Evolutionary conservation across 1,140 invertebrate species (phyloP).

Genomic region (Bombus vancouverensis): DNA sequence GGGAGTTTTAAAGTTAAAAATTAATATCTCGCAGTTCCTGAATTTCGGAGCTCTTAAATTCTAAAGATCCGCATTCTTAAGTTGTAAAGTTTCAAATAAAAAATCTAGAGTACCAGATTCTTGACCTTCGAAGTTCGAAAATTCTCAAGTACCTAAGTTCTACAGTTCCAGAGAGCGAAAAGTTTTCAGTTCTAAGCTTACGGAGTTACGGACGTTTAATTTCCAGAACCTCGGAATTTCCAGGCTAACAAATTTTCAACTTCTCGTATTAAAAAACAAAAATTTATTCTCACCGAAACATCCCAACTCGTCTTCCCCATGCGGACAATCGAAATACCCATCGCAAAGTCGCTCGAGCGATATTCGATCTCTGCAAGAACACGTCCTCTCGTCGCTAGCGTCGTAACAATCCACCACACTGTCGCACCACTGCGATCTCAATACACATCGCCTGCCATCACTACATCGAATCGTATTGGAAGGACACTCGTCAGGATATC

Average conservation of each 20-base stretch:
- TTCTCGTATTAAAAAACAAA: not conserved
- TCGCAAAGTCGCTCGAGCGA: slow-evolving; percentile 88
- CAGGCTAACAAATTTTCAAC: no score
- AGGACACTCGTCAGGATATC: slow-evolving; percentile 1
- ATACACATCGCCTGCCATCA: slow-evolving; percentile 83
- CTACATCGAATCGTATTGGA: slow-evolving; percentile 47
- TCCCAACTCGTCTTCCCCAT: slow-evolving; percentile 88
- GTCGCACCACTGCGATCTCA: slow-evolving; percentile 87
- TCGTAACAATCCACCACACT: slow-evolving; percentile 90
- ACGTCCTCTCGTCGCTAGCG: slow-evolving; percentile 90
- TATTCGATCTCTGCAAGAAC: slow-evolving; percentile 87
- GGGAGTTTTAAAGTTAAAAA: no score
- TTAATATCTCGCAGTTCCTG: not conserved
- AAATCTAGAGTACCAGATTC: no score
- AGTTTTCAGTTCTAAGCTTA: no score
- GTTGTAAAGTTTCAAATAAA: no score
- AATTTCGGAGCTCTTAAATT: not conserved
- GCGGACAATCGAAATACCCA: slow-evolving; percentile 88
- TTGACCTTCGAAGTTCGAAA: not conserved
- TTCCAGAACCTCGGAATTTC: no score
- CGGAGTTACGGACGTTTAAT: no score
- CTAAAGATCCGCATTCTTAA: not conserved
- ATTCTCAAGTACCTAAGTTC: not conserved
- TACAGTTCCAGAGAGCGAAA: no score
- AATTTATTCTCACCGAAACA: slow-evolving; percentile 85